Evolutionary conservation across 2,113 vertebrate species (phyloP).

Genomic region (Chaetura pelagica): DNA sequence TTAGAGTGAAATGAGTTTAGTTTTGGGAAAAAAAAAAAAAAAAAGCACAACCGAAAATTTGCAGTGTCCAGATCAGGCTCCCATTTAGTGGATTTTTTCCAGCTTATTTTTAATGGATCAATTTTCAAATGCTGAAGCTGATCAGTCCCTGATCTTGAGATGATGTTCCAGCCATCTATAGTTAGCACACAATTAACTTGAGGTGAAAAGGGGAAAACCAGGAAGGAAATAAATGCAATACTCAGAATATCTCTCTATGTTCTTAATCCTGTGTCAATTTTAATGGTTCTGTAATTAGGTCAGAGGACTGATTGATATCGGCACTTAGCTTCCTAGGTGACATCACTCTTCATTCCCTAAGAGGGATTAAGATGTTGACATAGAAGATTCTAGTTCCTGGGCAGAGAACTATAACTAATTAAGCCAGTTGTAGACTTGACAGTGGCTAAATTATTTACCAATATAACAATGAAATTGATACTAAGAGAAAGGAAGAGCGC

Average conservation of each 20-base stretch:
- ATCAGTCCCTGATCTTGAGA: neutral
- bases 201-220: neutral
- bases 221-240: neutral
- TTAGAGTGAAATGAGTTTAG: neutral
- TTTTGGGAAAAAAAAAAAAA: neutral
- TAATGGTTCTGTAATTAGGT: constrained; percentile 48
- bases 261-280: constrained; percentile 23
- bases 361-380: neutral
- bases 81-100: neutral
- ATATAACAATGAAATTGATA: neutral
- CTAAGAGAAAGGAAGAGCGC: neutral
- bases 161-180: neutral
- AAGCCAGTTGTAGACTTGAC: neutral
- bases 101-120: neutral
- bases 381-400: neutral
- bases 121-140: neutral
- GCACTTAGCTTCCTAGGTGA: constrained; percentile 26
- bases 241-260: neutral
- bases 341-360: neutral
- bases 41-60: too few relatives aligned
- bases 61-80: neutral
- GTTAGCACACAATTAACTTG: constrained; percentile 6
- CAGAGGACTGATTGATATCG: neutral
- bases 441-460: constrained; percentile 11
- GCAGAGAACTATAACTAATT: constrained; percentile 11